These are phyloP conservation scores for Leptonema lineaticorne DNA, from an alignment of 1,140 invertebrate genomes.

Conservation along the genomic window DNA sequence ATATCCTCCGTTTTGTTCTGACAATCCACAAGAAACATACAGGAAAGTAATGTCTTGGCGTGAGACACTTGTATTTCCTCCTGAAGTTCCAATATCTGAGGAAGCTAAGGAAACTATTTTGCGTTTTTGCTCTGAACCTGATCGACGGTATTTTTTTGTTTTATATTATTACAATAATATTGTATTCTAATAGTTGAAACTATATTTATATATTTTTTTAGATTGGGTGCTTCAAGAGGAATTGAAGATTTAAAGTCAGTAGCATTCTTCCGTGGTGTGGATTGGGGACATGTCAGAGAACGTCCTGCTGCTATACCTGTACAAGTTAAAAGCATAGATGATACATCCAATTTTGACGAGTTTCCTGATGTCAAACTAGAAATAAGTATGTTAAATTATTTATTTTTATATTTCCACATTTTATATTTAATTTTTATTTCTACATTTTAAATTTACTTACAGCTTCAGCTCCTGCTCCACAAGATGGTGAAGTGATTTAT, in stretches of 20 bases:
- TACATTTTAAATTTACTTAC: no score
- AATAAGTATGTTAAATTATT: slow-evolving; percentile 79
- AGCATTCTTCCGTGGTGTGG: slow-evolving; percentile 88
- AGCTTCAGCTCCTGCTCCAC: slow-evolving; percentile 79
- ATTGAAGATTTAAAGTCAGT: slow-evolving; percentile 85
- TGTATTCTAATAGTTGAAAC: no score
- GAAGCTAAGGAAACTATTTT: slow-evolving; percentile 84
- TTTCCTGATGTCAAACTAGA: slow-evolving; percentile 98
- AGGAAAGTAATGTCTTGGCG: slow-evolving; percentile 99
- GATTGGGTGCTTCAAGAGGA: slow-evolving; percentile 85
- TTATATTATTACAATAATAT: no score
- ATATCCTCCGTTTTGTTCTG: slow-evolving; percentile 99
- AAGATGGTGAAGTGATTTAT: slow-evolving; percentile 82
- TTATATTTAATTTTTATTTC: slow-evolving; percentile 19
- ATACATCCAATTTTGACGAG: slow-evolving; percentile 99
- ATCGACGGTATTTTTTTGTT: slow-evolving; percentile 63
- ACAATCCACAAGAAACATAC: slow-evolving; percentile 99
- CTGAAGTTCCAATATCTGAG: slow-evolving; percentile 97
- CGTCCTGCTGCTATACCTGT: slow-evolving; percentile 96
- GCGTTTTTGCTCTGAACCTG: slow-evolving; percentile 93
- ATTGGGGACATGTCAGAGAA: slow-evolving; percentile 96
- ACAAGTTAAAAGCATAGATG: slow-evolving; percentile 90
- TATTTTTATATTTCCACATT: neutral
- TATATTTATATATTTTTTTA: slow-evolving; percentile 31
- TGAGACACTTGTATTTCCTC: slow-evolving; percentile 96